phyloP scores from a whole-genome alignment of 2,113 vertebrate genomes.

The Cottus gobio region DNA sequence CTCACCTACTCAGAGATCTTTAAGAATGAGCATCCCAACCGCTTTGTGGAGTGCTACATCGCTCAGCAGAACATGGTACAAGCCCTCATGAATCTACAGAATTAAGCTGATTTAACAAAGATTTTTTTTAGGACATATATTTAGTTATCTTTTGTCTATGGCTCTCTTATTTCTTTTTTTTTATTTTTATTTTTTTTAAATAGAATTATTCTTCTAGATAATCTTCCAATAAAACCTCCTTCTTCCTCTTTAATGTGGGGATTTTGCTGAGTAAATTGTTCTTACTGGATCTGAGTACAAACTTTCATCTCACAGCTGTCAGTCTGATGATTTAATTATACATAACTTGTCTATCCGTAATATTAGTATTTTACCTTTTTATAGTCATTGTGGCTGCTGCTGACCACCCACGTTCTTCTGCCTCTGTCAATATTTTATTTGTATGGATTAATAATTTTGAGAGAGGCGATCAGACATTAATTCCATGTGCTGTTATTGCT shows the following conservation, averaged over 20 bases:
- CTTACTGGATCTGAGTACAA: slow-evolving; percentile 3
- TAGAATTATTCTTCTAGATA: no score
- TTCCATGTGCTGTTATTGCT: slow-evolving; percentile 23
- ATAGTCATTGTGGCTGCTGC: slow-evolving; percentile 7
- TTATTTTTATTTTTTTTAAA: no score
- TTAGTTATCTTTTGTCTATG: background rate
- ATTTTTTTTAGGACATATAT: background rate
- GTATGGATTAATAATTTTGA: slow-evolving; percentile 33
- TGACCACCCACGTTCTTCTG: background rate
- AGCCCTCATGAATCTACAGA: background rate
- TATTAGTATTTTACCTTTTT: slow-evolving; percentile 37
- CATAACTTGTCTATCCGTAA: slow-evolving; percentile 50
- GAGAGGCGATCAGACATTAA: slow-evolving; percentile 13
- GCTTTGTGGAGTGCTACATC: slow-evolving; percentile 95
- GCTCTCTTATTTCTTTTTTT: background rate
- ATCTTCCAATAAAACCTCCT: background rate
- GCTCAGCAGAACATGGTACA: slow-evolving; percentile 97
- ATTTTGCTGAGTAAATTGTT: slow-evolving; percentile 11
- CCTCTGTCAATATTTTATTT: slow-evolving; percentile 13
- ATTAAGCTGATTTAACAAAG: background rate
- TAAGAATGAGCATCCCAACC: slow-evolving; percentile 93
- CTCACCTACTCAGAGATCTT: slow-evolving; percentile 94
- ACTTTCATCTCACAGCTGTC: slow-evolving; percentile 30
- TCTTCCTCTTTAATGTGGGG: background rate
- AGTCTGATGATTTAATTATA: slow-evolving; percentile 63